phyloP scores from a whole-genome alignment of 2,888 invertebrate genomes.

The Merodon equestris region DNA sequence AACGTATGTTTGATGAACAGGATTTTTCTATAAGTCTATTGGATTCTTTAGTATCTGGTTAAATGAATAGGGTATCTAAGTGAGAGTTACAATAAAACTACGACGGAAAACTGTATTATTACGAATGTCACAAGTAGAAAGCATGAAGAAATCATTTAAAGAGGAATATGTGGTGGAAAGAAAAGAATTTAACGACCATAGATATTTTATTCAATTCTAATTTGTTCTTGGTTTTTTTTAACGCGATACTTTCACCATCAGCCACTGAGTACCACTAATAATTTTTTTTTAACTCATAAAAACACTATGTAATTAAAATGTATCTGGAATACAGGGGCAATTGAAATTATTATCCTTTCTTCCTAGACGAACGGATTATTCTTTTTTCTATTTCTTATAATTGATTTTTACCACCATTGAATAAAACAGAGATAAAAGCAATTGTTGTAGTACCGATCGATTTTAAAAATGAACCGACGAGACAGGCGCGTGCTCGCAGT shows the following conservation, averaged over 20 bases:
- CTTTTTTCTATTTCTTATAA: no score
- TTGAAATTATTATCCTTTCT: conserved; percentile 38
- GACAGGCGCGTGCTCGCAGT: conserved; percentile 78
- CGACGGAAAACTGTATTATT: conserved; percentile 17
- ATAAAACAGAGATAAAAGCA: conserved; percentile 9
- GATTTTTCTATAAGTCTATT: conserved; percentile 1
- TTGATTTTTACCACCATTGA: conserved; percentile 20
- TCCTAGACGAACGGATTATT: conserved; percentile 23
- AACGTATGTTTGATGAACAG: no score
- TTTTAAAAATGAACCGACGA: conserved; percentile 60
- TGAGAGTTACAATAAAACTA: conserved; percentile 7
- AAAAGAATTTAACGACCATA: conserved; percentile 18
- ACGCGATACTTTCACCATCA: conserved; percentile 58
- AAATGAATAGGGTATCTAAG: not conserved
- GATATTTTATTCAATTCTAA: conserved; percentile 12
- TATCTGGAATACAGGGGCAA: conserved; percentile 24
- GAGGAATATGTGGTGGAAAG: conserved; percentile 41
- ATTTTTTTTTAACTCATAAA: conserved; percentile 44
- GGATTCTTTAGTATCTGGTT: no score
- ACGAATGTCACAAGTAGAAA: conserved; percentile 52
- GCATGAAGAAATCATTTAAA: conserved; percentile 40
- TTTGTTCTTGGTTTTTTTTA: conserved; percentile 22
- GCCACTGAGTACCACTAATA: conserved; percentile 46
- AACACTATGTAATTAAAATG: conserved; percentile 44
- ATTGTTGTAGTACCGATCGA: conserved; percentile 50